Conservation (phyloP, 2,888 invertebrate genomes). For the Stenolophus ochropezus region DNA sequence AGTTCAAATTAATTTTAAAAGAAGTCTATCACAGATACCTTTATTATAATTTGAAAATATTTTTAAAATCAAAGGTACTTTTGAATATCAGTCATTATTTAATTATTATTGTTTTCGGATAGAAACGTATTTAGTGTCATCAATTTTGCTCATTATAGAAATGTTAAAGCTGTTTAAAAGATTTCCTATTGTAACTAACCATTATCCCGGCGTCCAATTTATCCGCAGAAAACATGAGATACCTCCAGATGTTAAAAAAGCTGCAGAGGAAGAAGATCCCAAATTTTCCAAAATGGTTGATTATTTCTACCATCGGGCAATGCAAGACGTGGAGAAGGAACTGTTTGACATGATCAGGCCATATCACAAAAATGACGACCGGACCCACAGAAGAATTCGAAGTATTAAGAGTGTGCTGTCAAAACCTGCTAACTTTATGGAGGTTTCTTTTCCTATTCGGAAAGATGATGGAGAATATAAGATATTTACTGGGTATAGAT, state of each 20-base stretch:
- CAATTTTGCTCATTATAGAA: too few relatives aligned
- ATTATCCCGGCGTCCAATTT: background rate
- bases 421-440: conserved; percentile 80
- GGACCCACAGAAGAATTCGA: conserved; percentile 79
- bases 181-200: background rate
- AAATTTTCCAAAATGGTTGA: conserved; percentile 81
- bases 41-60: background rate
- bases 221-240: conserved; percentile 66
- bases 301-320: conserved; percentile 80
- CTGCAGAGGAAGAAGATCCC: conserved; percentile 73
- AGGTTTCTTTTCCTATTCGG: conserved; percentile 82
- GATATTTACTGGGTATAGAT: conserved; percentile 82
- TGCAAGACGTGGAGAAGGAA: conserved; percentile 1
- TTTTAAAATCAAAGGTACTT: too few relatives aligned
- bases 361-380: conserved; percentile 76
- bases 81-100: too few relatives aligned
- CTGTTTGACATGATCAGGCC: conserved; percentile 63
- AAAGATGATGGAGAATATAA: conserved; percentile 83
- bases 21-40: background rate
- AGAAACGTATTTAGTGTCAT: too few relatives aligned
- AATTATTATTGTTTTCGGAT: too few relatives aligned
- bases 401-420: conserved; percentile 79
- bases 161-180: background rate
- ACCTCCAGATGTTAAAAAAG: conserved; percentile 70
- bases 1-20: background rate